A percentile compares a stretch with the other conserved stretches of the same genome.
phyloP scores from a whole-genome alignment of 2,888 invertebrate species.

The Lacanobia wlatinum region DNA sequence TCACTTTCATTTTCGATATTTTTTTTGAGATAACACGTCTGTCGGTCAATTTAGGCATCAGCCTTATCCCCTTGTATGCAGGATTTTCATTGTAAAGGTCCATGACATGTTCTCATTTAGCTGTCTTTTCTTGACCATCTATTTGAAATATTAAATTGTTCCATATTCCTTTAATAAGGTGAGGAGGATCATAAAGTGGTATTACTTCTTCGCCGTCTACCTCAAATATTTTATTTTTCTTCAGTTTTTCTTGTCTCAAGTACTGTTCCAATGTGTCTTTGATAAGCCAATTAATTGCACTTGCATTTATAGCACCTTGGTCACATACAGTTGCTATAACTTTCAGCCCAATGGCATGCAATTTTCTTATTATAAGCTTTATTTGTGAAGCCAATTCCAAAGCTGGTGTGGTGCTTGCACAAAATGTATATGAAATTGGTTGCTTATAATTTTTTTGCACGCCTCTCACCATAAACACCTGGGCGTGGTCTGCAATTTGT shows the following conservation, averaged over 20 bases:
- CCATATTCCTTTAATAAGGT: too few species aligned
- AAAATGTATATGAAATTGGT: neutral
- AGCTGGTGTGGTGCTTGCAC: neutral
- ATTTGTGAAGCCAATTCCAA: too few species aligned
- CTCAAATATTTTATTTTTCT: neutral
- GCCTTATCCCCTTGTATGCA: neutral
- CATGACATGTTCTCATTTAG: neutral
- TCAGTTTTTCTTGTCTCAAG: neutral
- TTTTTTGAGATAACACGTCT: neutral
- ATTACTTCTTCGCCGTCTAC: neutral
- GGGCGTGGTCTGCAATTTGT: neutral
- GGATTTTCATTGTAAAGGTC: neutral
- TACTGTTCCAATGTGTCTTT: neutral
- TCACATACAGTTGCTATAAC: too few species aligned
- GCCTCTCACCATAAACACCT: constrained; percentile 1
- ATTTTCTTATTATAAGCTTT: too few species aligned
- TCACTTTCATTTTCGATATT: too few species aligned
- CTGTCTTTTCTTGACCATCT: constrained; percentile 1
- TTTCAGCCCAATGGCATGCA: too few species aligned
- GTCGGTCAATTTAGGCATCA: neutral
- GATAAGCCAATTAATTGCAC: too few species aligned
- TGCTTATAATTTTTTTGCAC: neutral
- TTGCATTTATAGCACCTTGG: too few species aligned
- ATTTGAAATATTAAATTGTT: neutral
- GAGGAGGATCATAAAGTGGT: neutral